Conservation (phyloP, 2,888 invertebrate genomes). For the Cephus runcator region DNA sequence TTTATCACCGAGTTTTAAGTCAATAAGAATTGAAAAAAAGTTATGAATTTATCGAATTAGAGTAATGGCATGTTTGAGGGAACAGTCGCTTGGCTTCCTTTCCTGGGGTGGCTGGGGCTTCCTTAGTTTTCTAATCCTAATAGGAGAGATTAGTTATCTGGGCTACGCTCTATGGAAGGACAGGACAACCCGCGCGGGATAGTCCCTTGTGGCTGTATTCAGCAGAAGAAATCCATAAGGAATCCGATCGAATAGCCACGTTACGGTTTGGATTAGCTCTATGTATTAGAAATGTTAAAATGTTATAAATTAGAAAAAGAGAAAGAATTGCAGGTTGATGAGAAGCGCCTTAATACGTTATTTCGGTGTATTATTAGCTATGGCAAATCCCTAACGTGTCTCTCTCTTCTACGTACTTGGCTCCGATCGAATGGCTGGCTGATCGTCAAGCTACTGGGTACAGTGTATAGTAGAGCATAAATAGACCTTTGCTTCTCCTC, state of each 20-base stretch:
- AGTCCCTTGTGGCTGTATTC: constrained; percentile 19
- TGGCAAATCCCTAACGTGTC: too few species aligned
- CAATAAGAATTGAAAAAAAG: too few species aligned
- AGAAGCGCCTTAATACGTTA: too few species aligned
- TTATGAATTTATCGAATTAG: neutral
- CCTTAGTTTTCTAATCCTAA: constrained; percentile 42
- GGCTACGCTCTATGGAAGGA: constrained; percentile 32
- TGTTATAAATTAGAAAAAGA: too few species aligned
- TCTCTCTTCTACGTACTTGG: too few species aligned
- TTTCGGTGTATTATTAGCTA: too few species aligned
- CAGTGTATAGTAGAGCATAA: constrained; percentile 38
- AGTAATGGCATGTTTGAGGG: constrained; percentile 34
- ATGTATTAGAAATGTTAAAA: too few species aligned
- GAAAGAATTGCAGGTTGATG: too few species aligned
- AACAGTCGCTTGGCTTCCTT: constrained; percentile 22
- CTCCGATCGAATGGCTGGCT: neutral
- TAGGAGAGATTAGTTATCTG: constrained; percentile 35
- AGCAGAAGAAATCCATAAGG: neutral
- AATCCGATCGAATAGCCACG: neutral
- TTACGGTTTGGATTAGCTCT: too few species aligned
- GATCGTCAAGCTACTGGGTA: constrained; percentile 27
- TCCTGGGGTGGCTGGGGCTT: constrained; percentile 49
- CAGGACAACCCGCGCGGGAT: constrained; percentile 14
- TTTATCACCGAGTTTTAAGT: too few species aligned
- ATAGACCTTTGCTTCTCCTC: constrained; percentile 34